Conservation (phyloP, 2,888 invertebrate genomes). For the Rugalucina vietnamica region DNA sequence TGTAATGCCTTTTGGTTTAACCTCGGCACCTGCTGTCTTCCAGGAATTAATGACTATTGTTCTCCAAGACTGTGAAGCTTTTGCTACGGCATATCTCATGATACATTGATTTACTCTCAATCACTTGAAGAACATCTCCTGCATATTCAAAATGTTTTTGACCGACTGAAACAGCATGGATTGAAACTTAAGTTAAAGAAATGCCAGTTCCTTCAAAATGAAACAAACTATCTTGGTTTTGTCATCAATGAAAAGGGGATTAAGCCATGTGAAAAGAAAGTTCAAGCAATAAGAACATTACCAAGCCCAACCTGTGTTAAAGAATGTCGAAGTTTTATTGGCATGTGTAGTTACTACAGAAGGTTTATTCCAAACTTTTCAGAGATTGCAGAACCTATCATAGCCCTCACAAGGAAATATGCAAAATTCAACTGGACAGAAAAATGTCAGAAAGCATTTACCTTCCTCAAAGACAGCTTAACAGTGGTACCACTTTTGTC, state of each 20-base stretch:
- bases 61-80: slow-evolving; percentile 33
- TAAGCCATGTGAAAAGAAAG: slow-evolving; percentile 39
- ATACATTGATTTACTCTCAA: slow-evolving; percentile 34
- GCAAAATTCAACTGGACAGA: slow-evolving; percentile 16
- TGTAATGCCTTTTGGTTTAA: slow-evolving; percentile 41
- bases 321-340: slow-evolving; percentile 21
- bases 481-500: slow-evolving; percentile 12
- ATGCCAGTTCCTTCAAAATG: slow-evolving; percentile 41
- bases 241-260: slow-evolving; percentile 39
- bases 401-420: slow-evolving; percentile 32
- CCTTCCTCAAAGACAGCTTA: slow-evolving; percentile 31
- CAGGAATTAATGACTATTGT: slow-evolving; percentile 39
- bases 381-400: slow-evolving; percentile 29
- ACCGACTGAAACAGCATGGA: slow-evolving; percentile 27
- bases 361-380: slow-evolving; percentile 52
- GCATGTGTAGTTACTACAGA: slow-evolving; percentile 23
- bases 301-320: slow-evolving; percentile 24
- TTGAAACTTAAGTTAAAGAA: slow-evolving; percentile 52
- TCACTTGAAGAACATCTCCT: slow-evolving; percentile 44
- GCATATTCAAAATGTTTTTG: slow-evolving; percentile 41
- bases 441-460: slow-evolving; percentile 26
- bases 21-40: slow-evolving; percentile 26
- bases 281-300: slow-evolving; percentile 25
- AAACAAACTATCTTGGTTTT: slow-evolving; percentile 42
- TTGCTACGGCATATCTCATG: slow-evolving; percentile 44